Conservation (phyloP, 92 coral and sea anemone genomes). For the Paragorgia papillata region DNA sequence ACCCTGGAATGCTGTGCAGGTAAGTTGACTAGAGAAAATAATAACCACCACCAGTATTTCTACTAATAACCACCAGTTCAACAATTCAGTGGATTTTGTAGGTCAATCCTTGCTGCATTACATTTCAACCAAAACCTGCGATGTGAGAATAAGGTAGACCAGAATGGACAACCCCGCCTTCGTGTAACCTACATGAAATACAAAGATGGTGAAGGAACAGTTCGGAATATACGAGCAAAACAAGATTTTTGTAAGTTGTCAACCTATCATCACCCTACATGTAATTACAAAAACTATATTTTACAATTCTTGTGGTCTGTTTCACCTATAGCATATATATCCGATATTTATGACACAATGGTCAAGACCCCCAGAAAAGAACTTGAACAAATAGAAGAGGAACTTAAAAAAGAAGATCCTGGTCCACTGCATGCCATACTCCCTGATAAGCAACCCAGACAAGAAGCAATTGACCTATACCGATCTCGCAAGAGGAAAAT, state of each 20-base stretch:
- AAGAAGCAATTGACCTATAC: constrained; percentile 37
- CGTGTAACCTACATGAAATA: constrained; percentile 8
- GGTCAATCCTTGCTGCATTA: constrained; percentile 14
- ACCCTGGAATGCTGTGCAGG: too few relatives aligned
- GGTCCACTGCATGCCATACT: constrained; percentile 54
- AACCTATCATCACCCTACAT: too few relatives aligned
- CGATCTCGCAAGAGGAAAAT: constrained; percentile 47
- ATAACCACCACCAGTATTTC: constrained; percentile 41
- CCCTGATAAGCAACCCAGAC: constrained; percentile 43
- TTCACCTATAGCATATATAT: constrained; percentile 53
- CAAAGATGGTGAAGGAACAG: constrained; percentile 17
- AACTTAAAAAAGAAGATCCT: constrained; percentile 18
- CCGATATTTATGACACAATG: constrained; percentile 53
- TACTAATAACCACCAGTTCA: constrained; percentile 39
- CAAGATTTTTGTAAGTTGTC: constrained; percentile 16
- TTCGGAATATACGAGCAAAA: neutral
- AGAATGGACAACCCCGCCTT: constrained; percentile 15
- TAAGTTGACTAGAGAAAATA: too few relatives aligned
- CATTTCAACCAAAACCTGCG: constrained; percentile 2
- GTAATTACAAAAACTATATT: too few relatives aligned
- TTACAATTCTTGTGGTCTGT: too few relatives aligned
- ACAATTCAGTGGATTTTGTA: too few relatives aligned
- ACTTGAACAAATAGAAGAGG: constrained; percentile 45
- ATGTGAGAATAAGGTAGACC: neutral
- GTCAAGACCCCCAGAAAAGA: constrained; percentile 49